Evolutionary conservation across 2,888 invertebrate species (phyloP), one percentile per base, ranked within the genome.

Genomic region (Ischnus inquisitorius): DNA sequence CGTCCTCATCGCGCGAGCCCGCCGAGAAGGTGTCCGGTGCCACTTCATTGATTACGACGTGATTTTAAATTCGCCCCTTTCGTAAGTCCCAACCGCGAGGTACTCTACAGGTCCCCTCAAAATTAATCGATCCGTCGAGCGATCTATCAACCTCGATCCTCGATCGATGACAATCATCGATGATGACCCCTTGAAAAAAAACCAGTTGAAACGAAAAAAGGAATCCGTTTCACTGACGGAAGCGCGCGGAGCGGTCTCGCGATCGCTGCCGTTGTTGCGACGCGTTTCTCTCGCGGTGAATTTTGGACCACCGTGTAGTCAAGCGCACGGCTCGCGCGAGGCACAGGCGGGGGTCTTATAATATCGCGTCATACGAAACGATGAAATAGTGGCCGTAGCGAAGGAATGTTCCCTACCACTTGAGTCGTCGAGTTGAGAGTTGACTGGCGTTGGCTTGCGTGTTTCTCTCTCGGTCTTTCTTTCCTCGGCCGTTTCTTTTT

Each of bases 311-410:
- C 93, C 93, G 87, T 92, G 92, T 92, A 93, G 91, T 34, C 89
- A 90, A 69, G 65, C 65, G 75, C 22, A 90, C 91, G 88, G 82
- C 89, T 90, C 92, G 78, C 84, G 72, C 77, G 77, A 62, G 43
- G 74, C 84, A 87, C 93, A 92, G 93, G 89, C 92, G 93, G 93
- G 93, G 93, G 93, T 92, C 93, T 93, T 93, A 93, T 93, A 92
- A 93, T 93, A 93, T 93, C 93, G 92, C 93, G 92, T 93, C 93
- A 92, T 93, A 93, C 91, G 93, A 92, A 93, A 92, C 93, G 93
- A 93, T 93, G 93, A 93, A 93, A 93, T 93, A 93, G 93, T 92
- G 93, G 92, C 91, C 91, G 91, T 92, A 92, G 91, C 91, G 87
- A 91, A 92, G 93, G 92, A 93, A 93, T 93, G 92, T 92, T 92